phyloP scores from a whole-genome alignment of 2,113 vertebrate species.

The Kryptolebias marmoratus region DNA sequence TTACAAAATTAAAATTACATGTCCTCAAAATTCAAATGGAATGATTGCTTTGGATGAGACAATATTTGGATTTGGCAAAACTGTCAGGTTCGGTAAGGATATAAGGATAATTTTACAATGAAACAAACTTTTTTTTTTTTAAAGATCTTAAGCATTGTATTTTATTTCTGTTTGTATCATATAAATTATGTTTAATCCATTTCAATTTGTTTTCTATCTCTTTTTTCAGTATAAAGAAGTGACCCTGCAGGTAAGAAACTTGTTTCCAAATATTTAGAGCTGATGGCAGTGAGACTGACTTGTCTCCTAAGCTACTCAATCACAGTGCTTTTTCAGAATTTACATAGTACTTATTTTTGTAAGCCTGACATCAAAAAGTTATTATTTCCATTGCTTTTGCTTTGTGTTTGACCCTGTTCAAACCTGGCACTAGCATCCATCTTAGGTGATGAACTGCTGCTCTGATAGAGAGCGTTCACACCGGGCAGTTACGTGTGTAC shows the following conservation, averaged over 20 bases:
- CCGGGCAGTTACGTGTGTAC: no score
- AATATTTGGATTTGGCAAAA: background rate
- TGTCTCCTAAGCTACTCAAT: background rate
- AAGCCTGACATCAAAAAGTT: no score
- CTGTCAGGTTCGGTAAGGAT: background rate
- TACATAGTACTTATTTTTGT: no score
- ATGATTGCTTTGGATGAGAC: background rate
- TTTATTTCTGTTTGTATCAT: background rate
- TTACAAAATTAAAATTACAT: background rate
- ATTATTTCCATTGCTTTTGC: no score
- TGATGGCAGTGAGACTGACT: background rate
- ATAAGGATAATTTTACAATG: background rate
- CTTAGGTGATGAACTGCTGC: no score
- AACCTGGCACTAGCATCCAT: no score
- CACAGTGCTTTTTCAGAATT: no score
- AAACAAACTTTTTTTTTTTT: background rate
- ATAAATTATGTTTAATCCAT: background rate
- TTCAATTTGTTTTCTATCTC: constrained; percentile 3
- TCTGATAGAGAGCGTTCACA: no score
- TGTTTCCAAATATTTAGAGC: no score
- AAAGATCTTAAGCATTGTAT: background rate
- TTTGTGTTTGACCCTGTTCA: no score
- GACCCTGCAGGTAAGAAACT: constrained; percentile 73
- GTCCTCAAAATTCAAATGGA: background rate
- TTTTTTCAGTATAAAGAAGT: constrained; percentile 75